These are phyloP conservation scores for Drosophila bunnanda DNA, from an alignment of 2,888 invertebrate species.

Conservation along the genomic window DNA sequence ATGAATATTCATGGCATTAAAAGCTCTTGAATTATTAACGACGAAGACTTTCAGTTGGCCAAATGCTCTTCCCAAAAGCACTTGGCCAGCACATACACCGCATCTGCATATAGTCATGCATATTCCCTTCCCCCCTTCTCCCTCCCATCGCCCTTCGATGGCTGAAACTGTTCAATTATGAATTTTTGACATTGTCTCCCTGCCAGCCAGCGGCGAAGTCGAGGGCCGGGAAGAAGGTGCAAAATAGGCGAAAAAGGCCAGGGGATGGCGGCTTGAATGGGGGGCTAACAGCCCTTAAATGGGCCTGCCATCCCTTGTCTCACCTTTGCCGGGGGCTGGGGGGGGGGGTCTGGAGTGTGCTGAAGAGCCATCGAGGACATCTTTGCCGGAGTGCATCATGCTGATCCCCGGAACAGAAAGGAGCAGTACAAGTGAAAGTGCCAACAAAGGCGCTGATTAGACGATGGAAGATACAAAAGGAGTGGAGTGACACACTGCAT, in stretches of 20 bases:
- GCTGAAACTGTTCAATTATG: conserved; percentile 75
- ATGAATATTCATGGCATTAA: conserved; percentile 81
- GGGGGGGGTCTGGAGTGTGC: background rate
- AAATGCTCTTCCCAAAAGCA: conserved; percentile 69
- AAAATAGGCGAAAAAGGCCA: conserved; percentile 61
- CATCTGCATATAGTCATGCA: conserved; percentile 34
- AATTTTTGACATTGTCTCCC: conserved; percentile 75
- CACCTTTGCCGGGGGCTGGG: conserved; percentile 9
- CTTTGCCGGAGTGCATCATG: conserved; percentile 56
- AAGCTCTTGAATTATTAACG: conserved; percentile 80
- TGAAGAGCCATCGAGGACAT: conserved; percentile 62
- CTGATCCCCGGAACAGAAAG: conserved; percentile 36
- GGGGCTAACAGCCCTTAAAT: conserved; percentile 64
- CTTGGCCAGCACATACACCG: conserved; percentile 57
- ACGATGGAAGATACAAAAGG: conserved; percentile 48
- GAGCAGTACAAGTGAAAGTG: conserved; percentile 67
- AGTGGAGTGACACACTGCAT: conserved; percentile 26
- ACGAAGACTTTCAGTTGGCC: conserved; percentile 71
- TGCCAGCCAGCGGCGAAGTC: conserved; percentile 17
- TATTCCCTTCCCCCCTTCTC: conserved; percentile 18
- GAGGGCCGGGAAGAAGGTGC: conserved; percentile 56
- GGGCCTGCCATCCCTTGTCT: conserved; percentile 20
- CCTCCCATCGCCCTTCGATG: conserved; percentile 10
- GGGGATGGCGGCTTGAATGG: background rate
- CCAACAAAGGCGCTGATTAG: conserved; percentile 74